These are phyloP conservation scores for Neopelma chrysocephalum DNA, from an alignment of 2,797 vertebrate species.

Conservation along the genomic window DNA sequence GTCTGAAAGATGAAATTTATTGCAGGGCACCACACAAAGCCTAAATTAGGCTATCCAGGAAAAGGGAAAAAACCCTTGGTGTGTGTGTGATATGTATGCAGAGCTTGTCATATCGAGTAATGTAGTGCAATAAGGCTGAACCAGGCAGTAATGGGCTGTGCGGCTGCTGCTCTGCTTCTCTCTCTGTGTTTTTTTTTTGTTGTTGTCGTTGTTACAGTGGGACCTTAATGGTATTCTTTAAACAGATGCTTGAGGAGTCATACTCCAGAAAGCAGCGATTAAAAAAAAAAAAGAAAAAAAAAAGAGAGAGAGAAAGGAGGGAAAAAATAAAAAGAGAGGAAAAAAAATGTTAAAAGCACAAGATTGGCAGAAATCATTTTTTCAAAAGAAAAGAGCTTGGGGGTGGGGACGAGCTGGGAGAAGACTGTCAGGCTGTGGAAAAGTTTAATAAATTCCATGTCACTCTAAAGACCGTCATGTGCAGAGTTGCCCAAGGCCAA, in stretches of 20 bases:
- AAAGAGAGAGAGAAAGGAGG: no score
- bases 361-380: slow-evolving; percentile 65
- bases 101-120: slow-evolving; percentile 37
- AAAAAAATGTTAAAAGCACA: not conserved
- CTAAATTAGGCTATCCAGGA: slow-evolving; percentile 42
- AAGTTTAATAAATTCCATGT: slow-evolving; percentile 71
- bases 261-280: not conserved
- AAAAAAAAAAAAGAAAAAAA: not conserved
- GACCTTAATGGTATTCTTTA: slow-evolving; percentile 29
- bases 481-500: slow-evolving; percentile 65
- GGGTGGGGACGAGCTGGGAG: slow-evolving; percentile 51
- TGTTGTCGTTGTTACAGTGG: not conserved
- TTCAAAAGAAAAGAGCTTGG: slow-evolving; percentile 36
- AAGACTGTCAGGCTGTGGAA: slow-evolving; percentile 54
- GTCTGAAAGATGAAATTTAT: slow-evolving; percentile 46
- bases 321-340: accelerated
- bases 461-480: slow-evolving; percentile 67
- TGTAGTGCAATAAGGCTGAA: slow-evolving; percentile 32
- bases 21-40: slow-evolving; percentile 19
- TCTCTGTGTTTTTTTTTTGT: not conserved
- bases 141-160: slow-evolving; percentile 21
- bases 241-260: slow-evolving; percentile 1
- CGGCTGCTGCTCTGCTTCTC: not conserved
- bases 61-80: not conserved
- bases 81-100: slow-evolving; percentile 47